Conservation (phyloP, 2,888 invertebrate genomes). For the Aleiodes testaceus region DNA sequence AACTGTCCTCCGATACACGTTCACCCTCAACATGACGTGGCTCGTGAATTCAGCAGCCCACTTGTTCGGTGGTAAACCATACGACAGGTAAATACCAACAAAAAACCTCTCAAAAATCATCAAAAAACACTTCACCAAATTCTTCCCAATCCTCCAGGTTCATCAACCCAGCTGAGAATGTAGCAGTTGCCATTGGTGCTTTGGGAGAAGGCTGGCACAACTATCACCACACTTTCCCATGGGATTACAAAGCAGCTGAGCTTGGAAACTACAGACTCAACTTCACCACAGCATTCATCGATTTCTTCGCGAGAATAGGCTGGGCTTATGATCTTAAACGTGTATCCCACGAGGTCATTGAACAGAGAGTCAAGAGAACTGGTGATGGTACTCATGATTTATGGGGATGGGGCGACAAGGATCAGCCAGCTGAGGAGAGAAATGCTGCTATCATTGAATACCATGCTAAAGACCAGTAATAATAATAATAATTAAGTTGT, state of each 20-base stretch:
- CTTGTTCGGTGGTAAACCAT: slow-evolving; percentile 82
- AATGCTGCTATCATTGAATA: slow-evolving; percentile 52
- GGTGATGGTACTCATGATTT: slow-evolving; percentile 84
- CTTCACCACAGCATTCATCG: slow-evolving; percentile 76
- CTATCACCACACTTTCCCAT: slow-evolving; percentile 94
- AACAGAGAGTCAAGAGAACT: slow-evolving; percentile 81
- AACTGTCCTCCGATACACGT: slow-evolving; percentile 81
- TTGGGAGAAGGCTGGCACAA: slow-evolving; percentile 96
- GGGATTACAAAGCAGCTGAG: slow-evolving; percentile 94
- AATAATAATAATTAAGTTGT: too few relatives aligned
- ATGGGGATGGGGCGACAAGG: slow-evolving; percentile 79
- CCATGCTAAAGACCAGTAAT: slow-evolving; percentile 20
- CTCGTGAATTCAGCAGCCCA: slow-evolving; percentile 92
- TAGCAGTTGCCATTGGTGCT: slow-evolving; percentile 81
- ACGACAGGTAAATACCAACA: slow-evolving; percentile 77
- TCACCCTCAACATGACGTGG: slow-evolving; percentile 90
- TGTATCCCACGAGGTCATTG: slow-evolving; percentile 81
- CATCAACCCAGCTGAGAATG: slow-evolving; percentile 87
- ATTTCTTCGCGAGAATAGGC: slow-evolving; percentile 85
- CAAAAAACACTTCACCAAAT: not conserved
- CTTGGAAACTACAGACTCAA: slow-evolving; percentile 77
- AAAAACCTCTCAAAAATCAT: too few relatives aligned
- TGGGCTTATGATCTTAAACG: slow-evolving; percentile 92
- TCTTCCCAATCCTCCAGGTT: slow-evolving; percentile 72
- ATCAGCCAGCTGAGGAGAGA: slow-evolving; percentile 68